Evolutionary conservation across 2,113 vertebrate genomes (phyloP), one percentile per base, ranked within the genome.

Genomic region (Rafetus swinhoei): DNA sequence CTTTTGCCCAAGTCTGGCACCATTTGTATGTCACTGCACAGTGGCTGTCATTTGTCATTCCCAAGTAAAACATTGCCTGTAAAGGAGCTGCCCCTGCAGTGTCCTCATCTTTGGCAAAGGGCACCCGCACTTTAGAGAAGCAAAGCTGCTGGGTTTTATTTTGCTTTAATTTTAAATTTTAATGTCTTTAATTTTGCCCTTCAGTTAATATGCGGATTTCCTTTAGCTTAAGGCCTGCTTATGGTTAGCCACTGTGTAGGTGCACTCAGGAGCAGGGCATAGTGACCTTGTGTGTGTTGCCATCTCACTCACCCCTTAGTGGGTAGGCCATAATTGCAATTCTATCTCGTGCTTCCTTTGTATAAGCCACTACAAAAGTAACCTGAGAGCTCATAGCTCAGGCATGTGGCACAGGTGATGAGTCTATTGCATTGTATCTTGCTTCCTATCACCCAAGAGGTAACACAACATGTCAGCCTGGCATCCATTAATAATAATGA

Each of bases 11-110:
- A 84, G 72, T 57, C 65, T 92, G 92, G 88, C 79, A 82, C 74
- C 54, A 77, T 60, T 35, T 85, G 65, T 53, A 45, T 39, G 56
- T 91, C 87, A 65, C 89, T 0, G 0, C 18, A 72, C 16, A 79
- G 7, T 18, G 1, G 87, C 92, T 88, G 76, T 94, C 85, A 79
- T 90, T 93, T 96, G 45, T 95, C 90, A 96, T 5, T 91, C 84
- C 69, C 86, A 14, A 55, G 69, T 86, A 55, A 86, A 82, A 16
- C 8, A 50, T 50, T 32, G 76, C 3, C 62, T 92, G 52, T 32
- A 84, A 89, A 89, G 1, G 8, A 96, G 72, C 13, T 8, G 35
- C 56, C 72, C 35, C 53, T 59, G 29, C 9, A 53, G 15, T 81
- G 39, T 85, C 22, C 74, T 92, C 15, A 10, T 54, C 32, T 52